Conservation (phyloP, 2,113 vertebrate species). For the Sebastes schlegelii region DNA sequence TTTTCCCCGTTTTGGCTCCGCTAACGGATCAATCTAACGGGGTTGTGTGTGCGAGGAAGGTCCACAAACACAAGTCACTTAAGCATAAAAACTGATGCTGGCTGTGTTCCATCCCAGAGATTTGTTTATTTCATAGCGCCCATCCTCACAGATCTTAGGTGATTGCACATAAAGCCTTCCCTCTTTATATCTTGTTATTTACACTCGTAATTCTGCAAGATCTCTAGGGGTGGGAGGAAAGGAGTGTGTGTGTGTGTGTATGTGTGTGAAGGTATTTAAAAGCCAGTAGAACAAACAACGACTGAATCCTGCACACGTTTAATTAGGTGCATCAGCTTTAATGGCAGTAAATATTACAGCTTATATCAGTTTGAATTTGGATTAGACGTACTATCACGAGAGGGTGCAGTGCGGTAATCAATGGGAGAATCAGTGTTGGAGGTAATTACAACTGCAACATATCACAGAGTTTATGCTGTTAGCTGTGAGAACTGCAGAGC, state of each 20-base stretch:
- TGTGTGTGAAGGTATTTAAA: constrained; percentile 36
- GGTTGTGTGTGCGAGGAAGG: constrained; percentile 28
- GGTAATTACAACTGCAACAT: constrained; percentile 55
- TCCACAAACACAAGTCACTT: constrained; percentile 53
- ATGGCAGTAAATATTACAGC: constrained; percentile 58
- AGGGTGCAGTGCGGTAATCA: constrained; percentile 42
- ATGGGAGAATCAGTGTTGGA: constrained; percentile 44
- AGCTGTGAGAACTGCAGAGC: constrained; percentile 20
- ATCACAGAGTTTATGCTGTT: constrained; percentile 36
- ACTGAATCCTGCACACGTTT: constrained; percentile 17
- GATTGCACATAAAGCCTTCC: constrained; percentile 60
- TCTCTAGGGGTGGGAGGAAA: constrained; percentile 1
- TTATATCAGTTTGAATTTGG: constrained; percentile 64
- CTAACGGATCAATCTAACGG: constrained; percentile 43
- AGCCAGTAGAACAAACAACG: constrained; percentile 46
- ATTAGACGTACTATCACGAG: constrained; percentile 50
- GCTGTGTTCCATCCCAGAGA: constrained; percentile 18
- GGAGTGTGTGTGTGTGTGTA: not conserved
- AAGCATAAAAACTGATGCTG: constrained; percentile 39
- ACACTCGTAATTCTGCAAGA: constrained; percentile 49
- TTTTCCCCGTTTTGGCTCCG: constrained; percentile 37
- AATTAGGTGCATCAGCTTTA: constrained; percentile 66
- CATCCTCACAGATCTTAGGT: constrained; percentile 19
- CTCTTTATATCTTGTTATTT: constrained; percentile 55
- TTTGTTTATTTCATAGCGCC: constrained; percentile 25